Evolutionary conservation across 2,888 invertebrate species (phyloP), one percentile per base, ranked within the genome.

Genomic region (Gnatocerus cornutus): DNA sequence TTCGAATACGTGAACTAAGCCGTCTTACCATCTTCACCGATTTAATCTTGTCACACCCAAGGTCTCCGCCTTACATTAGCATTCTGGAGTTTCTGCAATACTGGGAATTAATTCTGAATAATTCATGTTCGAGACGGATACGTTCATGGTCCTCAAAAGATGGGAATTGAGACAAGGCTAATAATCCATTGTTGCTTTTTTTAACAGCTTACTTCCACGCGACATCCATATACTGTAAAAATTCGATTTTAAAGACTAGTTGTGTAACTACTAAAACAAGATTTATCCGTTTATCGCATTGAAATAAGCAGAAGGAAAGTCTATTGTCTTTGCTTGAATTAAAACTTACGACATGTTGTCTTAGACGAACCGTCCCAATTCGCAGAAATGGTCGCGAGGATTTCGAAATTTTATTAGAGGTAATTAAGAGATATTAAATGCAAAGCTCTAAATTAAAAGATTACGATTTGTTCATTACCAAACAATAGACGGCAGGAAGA

Each of bases 111-210:
- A 46, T 48, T 39, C 62, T 71, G 55, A 73, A 73, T 71, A 68
- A 71, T 68, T 65, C 69, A 71, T 71, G 50, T 30, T 13, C 33
- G 13, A 61, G 68, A 37, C 65, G 56, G 68, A 52, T 48, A 55
- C 46, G 50, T 62, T 68, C 65, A 71, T 45, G 67, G 64, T 55
- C 33, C 30, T 48, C 48, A 69, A 53, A 69, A 69, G 68, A 69
- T 69, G 71, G 66, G 71, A 71, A 71, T 55, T 41, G 52, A 69
- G 71, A 69, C 68, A 69, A 71, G 71, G 71, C 56, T 50, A 66
- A 37, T 65, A 46, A 37, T 63, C 66, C 55, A 69, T 71, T 71
- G 66, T 59, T 53, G 30, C 37, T n/a, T 53, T 37, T 71, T 59
- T 59, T 10, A 8, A 7, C 45, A n/a, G 43, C 29, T 27, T 13